Conservation (phyloP, 1,140 invertebrate species). For the Eupeodes corollae region DNA sequence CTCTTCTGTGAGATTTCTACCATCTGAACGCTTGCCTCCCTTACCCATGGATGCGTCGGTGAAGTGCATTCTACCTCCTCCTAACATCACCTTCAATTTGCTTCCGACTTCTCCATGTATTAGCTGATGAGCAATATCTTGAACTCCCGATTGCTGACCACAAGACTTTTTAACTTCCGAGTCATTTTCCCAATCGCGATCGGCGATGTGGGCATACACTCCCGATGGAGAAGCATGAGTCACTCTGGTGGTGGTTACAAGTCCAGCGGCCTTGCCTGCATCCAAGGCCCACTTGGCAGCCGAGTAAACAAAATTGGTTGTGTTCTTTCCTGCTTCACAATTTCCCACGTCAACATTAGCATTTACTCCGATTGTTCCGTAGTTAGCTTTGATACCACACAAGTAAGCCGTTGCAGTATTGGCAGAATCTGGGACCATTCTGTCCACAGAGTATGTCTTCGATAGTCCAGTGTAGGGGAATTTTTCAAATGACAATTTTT, state of each 20-base stretch:
- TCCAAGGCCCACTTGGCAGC: conserved; percentile 61
- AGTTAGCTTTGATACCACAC: conserved; percentile 69
- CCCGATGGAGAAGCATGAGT: conserved; percentile 68
- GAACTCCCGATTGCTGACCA: conserved; percentile 39
- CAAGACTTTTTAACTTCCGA: conserved; percentile 39
- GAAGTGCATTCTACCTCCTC: conserved; percentile 62
- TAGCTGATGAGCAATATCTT: conserved; percentile 65
- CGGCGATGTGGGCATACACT: conserved; percentile 58
- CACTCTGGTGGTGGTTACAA: conserved; percentile 67
- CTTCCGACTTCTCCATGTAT: conserved; percentile 52
- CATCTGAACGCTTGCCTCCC: conserved; percentile 46
- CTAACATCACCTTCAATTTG: conserved; percentile 56
- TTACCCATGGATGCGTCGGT: conserved; percentile 36
- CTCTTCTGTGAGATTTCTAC: conserved; percentile 59
- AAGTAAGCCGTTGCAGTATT: conserved; percentile 65
- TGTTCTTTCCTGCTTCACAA: conserved; percentile 44
- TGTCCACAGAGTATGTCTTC: conserved; percentile 75
- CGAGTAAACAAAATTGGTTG: conserved; percentile 47
- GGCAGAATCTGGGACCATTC: conserved; percentile 70
- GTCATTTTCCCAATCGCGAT: conserved; percentile 69
- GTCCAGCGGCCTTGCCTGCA: conserved; percentile 59
- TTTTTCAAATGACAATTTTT: conserved; percentile 56
- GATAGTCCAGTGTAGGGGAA: conserved; percentile 62
- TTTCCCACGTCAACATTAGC: conserved; percentile 47
- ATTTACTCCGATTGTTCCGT: conserved; percentile 61